Evolutionary conservation across 2,888 invertebrate species (phyloP).

Genomic region (Linnaemya tessellans): DNA sequence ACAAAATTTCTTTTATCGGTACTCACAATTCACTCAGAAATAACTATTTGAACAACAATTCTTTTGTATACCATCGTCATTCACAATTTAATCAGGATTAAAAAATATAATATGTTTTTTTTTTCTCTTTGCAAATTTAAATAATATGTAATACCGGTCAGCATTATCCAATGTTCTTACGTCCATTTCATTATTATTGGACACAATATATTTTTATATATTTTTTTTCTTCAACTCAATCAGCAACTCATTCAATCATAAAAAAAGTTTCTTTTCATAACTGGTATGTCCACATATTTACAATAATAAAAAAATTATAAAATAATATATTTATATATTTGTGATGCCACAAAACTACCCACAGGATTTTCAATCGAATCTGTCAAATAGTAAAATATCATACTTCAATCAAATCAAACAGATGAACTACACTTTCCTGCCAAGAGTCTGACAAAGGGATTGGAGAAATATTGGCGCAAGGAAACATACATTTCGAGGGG

Average conservation of each 20-base stretch:
- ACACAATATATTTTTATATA: no score
- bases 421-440: slow-evolving; percentile 57
- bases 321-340: slow-evolving; percentile 46
- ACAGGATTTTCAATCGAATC: slow-evolving; percentile 78
- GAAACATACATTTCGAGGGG: background rate
- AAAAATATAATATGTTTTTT: slow-evolving; percentile 55
- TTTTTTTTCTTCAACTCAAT: slow-evolving; percentile 69
- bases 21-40: slow-evolving; percentile 52
- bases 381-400: slow-evolving; percentile 78
- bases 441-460: background rate
- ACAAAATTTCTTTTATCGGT: slow-evolving; percentile 13
- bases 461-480: background rate
- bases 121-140: slow-evolving; percentile 20
- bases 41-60: slow-evolving; percentile 35
- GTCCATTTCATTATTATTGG: slow-evolving; percentile 55
- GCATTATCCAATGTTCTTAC: background rate
- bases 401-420: slow-evolving; percentile 76
- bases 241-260: slow-evolving; percentile 73
- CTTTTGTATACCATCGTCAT: slow-evolving; percentile 10
- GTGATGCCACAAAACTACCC: slow-evolving; percentile 66
- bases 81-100: slow-evolving; percentile 57
- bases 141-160: slow-evolving; percentile 37
- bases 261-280: slow-evolving; percentile 56
- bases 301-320: slow-evolving; percentile 37
- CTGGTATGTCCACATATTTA: slow-evolving; percentile 54